These are phyloP conservation scores for Caenorhabditis latens DNA, from an alignment of 1,140 invertebrate genomes.

Conservation along the genomic window DNA sequence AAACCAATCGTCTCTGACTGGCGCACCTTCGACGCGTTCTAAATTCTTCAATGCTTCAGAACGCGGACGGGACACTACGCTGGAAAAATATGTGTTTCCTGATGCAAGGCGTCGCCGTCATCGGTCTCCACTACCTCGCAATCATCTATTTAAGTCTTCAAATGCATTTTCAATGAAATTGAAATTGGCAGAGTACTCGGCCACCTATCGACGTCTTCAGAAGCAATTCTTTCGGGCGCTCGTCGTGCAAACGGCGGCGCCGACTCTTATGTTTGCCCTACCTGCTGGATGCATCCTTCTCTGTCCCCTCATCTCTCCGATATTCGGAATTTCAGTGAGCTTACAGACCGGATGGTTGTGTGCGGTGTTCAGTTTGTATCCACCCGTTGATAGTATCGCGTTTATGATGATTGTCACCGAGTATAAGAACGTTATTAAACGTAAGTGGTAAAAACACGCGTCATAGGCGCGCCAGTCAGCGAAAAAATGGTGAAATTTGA, in stretches of 20 bases:
- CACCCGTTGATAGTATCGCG: not conserved
- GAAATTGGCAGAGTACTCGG: not conserved
- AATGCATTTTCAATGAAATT: not conserved
- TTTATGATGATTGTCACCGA: not conserved
- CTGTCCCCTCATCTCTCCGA: not conserved
- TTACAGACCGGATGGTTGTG: not conserved
- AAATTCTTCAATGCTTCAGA: not conserved
- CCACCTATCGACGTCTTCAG: not conserved
- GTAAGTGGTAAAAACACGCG: too few relatives aligned
- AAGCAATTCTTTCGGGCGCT: constrained; percentile 1
- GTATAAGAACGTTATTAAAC: not conserved
- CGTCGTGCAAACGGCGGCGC: not conserved
- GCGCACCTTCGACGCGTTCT: too few relatives aligned
- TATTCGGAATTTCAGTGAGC: not conserved
- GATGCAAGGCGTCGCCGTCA: not conserved
- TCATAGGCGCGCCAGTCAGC: too few relatives aligned
- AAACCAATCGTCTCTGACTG: too few relatives aligned
- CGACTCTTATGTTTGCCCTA: not conserved
- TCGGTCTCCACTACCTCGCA: not conserved
- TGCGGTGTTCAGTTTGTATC: not conserved
- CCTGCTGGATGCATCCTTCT: not conserved
- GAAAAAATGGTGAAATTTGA: too few relatives aligned
- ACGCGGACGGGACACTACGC: not conserved
- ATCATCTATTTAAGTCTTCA: not conserved
- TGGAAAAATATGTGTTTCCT: not conserved